A percentile compares a stretch with the other conserved stretches of the same genome.
Conservation (phyloP, 2,113 vertebrate species). For the Genyomyrus donnyi region DNA sequence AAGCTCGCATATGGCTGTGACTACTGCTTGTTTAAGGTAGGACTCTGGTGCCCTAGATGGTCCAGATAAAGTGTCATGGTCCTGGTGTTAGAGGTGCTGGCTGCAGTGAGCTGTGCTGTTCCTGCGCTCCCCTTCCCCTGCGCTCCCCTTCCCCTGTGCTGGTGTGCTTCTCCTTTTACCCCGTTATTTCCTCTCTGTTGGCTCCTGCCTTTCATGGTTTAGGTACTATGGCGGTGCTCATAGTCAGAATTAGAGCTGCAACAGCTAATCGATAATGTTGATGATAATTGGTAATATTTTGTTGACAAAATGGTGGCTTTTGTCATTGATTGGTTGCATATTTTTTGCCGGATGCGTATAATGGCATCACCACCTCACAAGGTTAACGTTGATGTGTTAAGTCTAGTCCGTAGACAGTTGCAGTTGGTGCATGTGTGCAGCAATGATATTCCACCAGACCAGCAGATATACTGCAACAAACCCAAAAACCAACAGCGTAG, state of each 20-base stretch:
- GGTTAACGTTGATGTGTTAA: neutral
- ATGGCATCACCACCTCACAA: neutral
- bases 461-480: neutral
- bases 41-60: neutral
- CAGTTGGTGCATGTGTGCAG: neutral
- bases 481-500: neutral
- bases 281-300: neutral
- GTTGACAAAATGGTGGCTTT: neutral
- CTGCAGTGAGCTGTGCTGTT: neutral
- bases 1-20: slow-evolving; percentile 68
- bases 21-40: slow-evolving; percentile 75
- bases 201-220: neutral
- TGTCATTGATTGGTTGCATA: neutral
- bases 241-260: neutral
- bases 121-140: neutral
- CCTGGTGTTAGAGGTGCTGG: neutral
- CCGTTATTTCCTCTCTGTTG: neutral
- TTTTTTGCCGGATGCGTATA: neutral
- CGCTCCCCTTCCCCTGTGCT: neutral
- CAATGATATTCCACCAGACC: neutral
- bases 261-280: neutral
- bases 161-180: neutral
- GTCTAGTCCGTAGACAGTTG: neutral
- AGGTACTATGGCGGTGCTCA: neutral
- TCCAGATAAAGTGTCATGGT: neutral